Conservation (phyloP, 2,888 invertebrate genomes). For the Cheiracanthium punctorium region DNA sequence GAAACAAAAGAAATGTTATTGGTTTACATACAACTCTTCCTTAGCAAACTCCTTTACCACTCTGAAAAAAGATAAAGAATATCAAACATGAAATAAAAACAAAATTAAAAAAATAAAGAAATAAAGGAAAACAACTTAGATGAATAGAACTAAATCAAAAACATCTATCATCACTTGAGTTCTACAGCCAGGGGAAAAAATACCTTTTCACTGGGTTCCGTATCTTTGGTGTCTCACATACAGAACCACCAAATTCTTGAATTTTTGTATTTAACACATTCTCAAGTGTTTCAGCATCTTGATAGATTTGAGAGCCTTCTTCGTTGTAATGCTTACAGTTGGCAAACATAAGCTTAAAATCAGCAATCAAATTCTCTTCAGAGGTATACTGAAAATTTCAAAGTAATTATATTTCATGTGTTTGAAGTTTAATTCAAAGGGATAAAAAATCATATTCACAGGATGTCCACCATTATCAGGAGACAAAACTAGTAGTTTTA, state of each 20-base stretch:
- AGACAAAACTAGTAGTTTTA: too few relatives aligned
- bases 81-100: constrained; percentile 58
- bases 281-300: constrained; percentile 93
- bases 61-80: constrained; percentile 66
- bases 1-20: constrained; percentile 59
- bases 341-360: constrained; percentile 92
- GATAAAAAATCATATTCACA: too few relatives aligned
- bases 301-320: constrained; percentile 94
- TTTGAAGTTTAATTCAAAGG: too few relatives aligned
- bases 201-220: constrained; percentile 57
- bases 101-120: constrained; percentile 27
- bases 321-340: constrained; percentile 98
- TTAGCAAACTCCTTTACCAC: constrained; percentile 67
- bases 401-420: too few relatives aligned
- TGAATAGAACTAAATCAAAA: constrained; percentile 10
- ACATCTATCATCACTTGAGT: background rate
- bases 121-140: background rate
- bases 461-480: too few relatives aligned
- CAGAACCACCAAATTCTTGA: constrained; percentile 80
- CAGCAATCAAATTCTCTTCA: constrained; percentile 80
- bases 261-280: constrained; percentile 88
- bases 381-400: constrained; percentile 77
- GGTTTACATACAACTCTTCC: constrained; percentile 68
- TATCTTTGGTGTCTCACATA: constrained; percentile 47
- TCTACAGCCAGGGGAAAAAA: background rate